Conservation (phyloP, 1,140 invertebrate genomes). For the Drosophila arizonae region DNA sequence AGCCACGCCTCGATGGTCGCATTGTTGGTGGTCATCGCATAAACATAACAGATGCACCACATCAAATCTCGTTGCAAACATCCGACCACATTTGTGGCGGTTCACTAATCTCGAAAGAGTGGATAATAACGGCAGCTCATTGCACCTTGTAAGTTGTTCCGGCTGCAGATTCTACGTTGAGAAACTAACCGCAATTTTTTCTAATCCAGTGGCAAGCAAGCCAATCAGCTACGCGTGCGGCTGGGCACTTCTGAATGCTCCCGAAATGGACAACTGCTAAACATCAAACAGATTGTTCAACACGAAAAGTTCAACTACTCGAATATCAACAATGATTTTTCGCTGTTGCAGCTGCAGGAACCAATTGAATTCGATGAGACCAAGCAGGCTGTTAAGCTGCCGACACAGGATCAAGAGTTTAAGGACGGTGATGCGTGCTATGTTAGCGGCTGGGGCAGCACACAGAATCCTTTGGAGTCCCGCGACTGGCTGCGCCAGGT, state of each 20-base stretch:
- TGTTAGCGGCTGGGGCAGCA: constrained; percentile 84
- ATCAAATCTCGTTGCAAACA: constrained; percentile 83
- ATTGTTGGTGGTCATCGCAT: constrained; percentile 83
- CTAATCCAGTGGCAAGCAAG: constrained; percentile 60
- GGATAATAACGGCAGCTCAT: constrained; percentile 84
- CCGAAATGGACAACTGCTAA: constrained; percentile 64
- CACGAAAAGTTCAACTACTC: constrained; percentile 72
- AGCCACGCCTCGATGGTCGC: constrained; percentile 75
- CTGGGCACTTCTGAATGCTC: constrained; percentile 66
- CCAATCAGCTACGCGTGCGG: constrained; percentile 61
- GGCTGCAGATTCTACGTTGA: background rate
- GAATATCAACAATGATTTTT: constrained; percentile 81
- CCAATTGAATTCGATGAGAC: constrained; percentile 71
- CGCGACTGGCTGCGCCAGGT: constrained; percentile 78
- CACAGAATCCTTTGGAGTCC: constrained; percentile 66
- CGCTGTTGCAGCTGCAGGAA: constrained; percentile 72
- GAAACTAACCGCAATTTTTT: background rate
- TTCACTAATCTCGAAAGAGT: constrained; percentile 85
- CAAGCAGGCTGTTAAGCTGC: constrained; percentile 65
- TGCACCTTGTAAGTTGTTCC: constrained; percentile 83
- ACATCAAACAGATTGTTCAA: constrained; percentile 71
- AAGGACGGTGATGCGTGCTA: constrained; percentile 75
- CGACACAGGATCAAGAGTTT: constrained; percentile 55
- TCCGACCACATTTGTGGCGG: constrained; percentile 86
- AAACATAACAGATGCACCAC: constrained; percentile 83